A percentile compares a stretch with the other conserved stretches of the same genome.
phyloP scores from a whole-genome alignment of 2,113 vertebrate genomes.

The Naja naja region DNA sequence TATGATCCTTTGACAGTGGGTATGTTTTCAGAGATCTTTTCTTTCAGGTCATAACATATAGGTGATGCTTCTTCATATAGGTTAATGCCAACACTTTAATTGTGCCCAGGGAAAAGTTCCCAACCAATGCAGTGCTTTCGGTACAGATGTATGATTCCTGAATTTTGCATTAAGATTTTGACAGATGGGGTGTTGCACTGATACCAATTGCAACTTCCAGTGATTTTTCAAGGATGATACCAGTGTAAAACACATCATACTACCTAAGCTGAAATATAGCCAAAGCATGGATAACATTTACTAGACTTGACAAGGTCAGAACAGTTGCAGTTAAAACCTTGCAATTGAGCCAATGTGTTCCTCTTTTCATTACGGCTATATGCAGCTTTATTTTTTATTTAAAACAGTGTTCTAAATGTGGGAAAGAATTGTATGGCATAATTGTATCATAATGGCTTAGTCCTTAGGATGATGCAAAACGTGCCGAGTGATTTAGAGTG shows the following conservation, averaged over 20 bases:
- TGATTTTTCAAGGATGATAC: not conserved
- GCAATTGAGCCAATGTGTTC: not conserved
- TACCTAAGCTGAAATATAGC: not conserved
- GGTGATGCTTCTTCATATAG: not conserved
- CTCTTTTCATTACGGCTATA: not conserved
- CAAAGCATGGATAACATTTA: not conserved
- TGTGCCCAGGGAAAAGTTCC: not conserved
- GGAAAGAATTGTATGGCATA: not conserved
- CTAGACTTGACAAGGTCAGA: not conserved
- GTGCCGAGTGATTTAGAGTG: conserved; percentile 48
- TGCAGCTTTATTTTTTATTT: not conserved
- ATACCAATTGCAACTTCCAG: not conserved
- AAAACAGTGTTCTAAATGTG: not conserved
- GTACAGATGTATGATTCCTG: not conserved
- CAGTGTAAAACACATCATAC: not conserved
- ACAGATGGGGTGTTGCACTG: not conserved
- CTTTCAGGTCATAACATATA: not conserved
- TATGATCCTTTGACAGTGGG: not conserved
- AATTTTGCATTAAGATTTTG: not conserved
- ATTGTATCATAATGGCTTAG: not conserved
- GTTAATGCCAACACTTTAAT: not conserved
- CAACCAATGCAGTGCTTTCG: not conserved
- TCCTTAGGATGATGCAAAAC: conserved; percentile 25
- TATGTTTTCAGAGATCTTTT: not conserved
- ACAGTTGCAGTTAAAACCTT: not conserved